Evolutionary conservation across 2,113 vertebrate species (phyloP).

Genomic region (Choloepus hoffmanni): DNA sequence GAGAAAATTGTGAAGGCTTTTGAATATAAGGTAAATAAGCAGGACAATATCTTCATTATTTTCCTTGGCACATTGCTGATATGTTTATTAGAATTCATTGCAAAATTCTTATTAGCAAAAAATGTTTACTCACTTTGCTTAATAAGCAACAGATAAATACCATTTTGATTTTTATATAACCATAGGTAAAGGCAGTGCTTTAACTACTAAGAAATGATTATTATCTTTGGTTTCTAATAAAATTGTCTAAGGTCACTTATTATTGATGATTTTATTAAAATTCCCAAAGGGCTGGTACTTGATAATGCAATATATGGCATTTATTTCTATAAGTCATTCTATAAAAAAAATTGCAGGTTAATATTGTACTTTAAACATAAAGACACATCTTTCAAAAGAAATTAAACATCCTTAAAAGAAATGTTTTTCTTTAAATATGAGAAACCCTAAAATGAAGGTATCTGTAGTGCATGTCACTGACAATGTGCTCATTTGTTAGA

Average conservation of each 20-base stretch:
- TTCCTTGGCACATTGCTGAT: not conserved
- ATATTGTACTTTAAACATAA: not conserved
- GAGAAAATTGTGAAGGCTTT: not conserved
- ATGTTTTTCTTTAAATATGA: not conserved
- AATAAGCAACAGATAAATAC: not conserved
- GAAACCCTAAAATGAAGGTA: not conserved
- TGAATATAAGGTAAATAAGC: not conserved
- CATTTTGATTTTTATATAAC: conserved; percentile 11
- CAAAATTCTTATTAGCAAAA: not conserved
- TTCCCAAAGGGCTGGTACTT: not conserved
- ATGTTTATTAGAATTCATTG: not conserved
- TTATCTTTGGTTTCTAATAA: not conserved
- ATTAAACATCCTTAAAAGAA: not conserved
- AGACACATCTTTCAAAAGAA: not conserved
- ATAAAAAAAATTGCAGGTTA: not conserved
- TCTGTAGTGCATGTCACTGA: not conserved
- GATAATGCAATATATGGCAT: not conserved
- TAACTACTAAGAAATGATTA: not conserved
- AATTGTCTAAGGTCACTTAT: conserved; percentile 7
- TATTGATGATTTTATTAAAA: not conserved
- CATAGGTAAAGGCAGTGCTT: not conserved
- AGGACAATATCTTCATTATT: not conserved
- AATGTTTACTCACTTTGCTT: not conserved
- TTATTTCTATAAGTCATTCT: conserved; percentile 11
- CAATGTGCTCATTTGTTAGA: not conserved